These are phyloP conservation scores for Melanostigma gelatinosum DNA, from an alignment of 2,113 vertebrate genomes.

Conservation along the genomic window DNA sequence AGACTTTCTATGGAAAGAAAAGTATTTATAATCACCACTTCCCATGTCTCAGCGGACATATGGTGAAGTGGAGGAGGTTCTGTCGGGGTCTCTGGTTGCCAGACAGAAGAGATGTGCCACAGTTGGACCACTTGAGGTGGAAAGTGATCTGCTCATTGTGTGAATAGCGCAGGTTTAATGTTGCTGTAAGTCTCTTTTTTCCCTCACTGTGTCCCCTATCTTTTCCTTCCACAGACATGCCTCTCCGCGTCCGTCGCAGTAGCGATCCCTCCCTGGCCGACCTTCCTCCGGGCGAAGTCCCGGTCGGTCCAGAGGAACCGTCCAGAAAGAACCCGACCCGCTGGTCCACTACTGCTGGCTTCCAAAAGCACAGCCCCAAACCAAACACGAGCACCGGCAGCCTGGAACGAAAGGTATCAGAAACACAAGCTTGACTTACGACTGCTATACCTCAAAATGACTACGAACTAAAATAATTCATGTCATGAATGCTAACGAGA, in stretches of 20 bases:
- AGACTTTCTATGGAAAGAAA: conserved; percentile 39
- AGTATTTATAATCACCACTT: conserved; percentile 37
- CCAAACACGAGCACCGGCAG: conserved; percentile 64
- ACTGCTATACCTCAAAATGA: background rate
- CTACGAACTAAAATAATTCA: background rate
- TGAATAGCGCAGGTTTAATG: conserved; percentile 22
- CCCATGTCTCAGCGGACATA: conserved; percentile 28
- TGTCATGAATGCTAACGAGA: background rate
- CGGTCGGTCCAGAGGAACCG: conserved; percentile 87
- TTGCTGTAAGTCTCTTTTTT: background rate
- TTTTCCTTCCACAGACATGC: conserved; percentile 87
- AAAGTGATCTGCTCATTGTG: conserved; percentile 20
- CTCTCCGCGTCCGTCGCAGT: conserved; percentile 94
- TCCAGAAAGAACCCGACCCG: conserved; percentile 93
- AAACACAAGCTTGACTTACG: conserved; percentile 26
- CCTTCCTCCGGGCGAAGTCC: conserved; percentile 83
- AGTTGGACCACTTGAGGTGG: conserved; percentile 14
- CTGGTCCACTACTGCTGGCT: conserved; percentile 93
- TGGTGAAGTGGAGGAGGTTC: background rate
- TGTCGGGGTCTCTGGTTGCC: background rate
- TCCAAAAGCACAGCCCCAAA: conserved; percentile 86
- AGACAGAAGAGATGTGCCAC: conserved; percentile 21
- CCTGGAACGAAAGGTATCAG: conserved; percentile 89
- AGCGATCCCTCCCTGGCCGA: conserved; percentile 93
- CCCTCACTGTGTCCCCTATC: background rate